Conservation (phyloP, 2,888 invertebrate species). For the Apoda limacodes region DNA sequence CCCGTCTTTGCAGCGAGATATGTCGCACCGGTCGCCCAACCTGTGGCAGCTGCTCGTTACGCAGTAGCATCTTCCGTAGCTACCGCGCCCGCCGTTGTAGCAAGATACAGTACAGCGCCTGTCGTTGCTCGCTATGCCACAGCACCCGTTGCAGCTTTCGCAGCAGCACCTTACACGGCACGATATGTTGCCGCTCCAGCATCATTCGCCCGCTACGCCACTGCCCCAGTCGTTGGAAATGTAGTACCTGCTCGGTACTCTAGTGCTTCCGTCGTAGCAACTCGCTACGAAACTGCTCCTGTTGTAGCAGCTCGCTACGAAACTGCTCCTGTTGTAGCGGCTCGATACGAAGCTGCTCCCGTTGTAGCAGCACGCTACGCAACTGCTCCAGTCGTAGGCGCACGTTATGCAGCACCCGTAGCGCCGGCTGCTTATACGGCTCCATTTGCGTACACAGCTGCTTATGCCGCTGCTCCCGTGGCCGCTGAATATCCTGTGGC, state of each 20-base stretch:
- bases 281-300: not conserved
- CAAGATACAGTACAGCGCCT: not conserved
- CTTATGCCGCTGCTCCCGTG: constrained; percentile 15
- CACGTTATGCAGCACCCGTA: constrained; percentile 25
- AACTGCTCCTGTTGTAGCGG: not conserved
- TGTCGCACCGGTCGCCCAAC: constrained; percentile 15
- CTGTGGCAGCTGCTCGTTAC: constrained; percentile 3
- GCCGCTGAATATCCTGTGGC: constrained; percentile 22
- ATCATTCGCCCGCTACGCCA: constrained; percentile 10
- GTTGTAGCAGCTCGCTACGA: not conserved
- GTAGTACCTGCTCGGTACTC: constrained; percentile 5
- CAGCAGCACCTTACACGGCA: constrained; percentile 17
- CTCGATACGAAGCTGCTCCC: constrained; percentile 16
- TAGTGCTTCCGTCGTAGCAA: not conserved
- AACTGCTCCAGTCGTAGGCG: constrained; percentile 27
- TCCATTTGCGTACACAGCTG: constrained; percentile 21
- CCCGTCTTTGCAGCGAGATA: constrained; percentile 8
- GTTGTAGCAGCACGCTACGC: constrained; percentile 22
- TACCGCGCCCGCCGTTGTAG: not conserved
- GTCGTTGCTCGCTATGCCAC: constrained; percentile 25
- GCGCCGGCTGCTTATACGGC: constrained; percentile 23
- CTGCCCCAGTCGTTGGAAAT: constrained; percentile 18
- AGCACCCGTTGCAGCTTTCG: too few species aligned
- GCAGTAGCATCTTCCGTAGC: not conserved
- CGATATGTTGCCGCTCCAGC: constrained; percentile 2